Percentiles rank a stretch among this genome's conserved stretches.
Evolutionary conservation across 2,113 vertebrate species (phyloP).

Genomic region (Zapus hudsonius): DNA sequence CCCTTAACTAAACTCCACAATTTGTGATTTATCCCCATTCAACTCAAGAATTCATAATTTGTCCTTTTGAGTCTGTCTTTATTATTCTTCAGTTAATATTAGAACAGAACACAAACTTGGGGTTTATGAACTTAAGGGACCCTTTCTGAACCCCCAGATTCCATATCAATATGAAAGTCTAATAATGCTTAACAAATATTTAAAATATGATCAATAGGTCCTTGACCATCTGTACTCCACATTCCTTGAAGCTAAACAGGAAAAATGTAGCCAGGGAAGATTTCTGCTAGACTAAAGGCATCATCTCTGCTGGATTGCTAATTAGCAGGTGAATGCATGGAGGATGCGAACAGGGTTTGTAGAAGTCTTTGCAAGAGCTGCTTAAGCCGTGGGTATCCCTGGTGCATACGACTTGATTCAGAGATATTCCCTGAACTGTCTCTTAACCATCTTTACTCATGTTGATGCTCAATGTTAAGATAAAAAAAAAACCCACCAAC

Average conservation of each 20-base stretch:
- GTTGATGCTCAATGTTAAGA: not conserved
- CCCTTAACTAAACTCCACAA: too few relatives aligned
- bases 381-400: not conserved
- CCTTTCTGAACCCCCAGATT: too few relatives aligned
- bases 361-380: not conserved
- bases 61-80: too few relatives aligned
- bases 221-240: not conserved
- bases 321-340: not conserved
- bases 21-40: too few relatives aligned
- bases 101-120: too few relatives aligned
- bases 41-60: too few relatives aligned
- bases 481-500: constrained; percentile 17
- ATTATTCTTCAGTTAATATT: too few relatives aligned
- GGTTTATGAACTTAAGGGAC: too few relatives aligned
- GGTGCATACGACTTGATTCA: not conserved
- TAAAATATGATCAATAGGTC: not conserved
- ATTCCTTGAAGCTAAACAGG: not conserved
- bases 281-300: not conserved
- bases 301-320: not conserved
- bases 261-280: not conserved
- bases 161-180: not conserved
- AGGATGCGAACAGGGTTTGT: not conserved
- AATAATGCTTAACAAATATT: not conserved
- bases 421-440: not conserved
- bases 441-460: not conserved